Percentiles rank a stretch among this genome's conserved stretches.
These are phyloP conservation scores for Marmota monax DNA, from an alignment of 2,113 vertebrate species.

Conservation along the genomic window DNA sequence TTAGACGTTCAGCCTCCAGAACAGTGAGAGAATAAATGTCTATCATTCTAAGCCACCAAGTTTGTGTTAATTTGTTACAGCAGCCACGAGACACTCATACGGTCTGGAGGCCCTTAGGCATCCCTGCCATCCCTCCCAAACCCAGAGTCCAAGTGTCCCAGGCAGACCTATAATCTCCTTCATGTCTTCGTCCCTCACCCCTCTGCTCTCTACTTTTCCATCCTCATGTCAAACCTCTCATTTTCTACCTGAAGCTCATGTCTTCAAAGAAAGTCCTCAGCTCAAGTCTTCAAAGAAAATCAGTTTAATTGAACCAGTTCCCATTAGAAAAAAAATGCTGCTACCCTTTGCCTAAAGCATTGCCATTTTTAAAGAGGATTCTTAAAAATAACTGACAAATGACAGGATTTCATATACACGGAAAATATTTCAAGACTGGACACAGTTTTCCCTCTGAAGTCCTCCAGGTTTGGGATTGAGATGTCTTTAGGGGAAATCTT, in stretches of 20 bases:
- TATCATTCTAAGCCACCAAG: neutral
- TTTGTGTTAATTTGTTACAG: neutral
- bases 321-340: neutral
- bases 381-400: neutral
- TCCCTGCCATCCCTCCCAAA: too few relatives aligned
- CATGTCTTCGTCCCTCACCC: neutral
- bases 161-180: neutral
- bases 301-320: neutral
- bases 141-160: too few relatives aligned
- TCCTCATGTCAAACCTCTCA: neutral
- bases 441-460: neutral
- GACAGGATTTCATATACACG: neutral
- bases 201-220: neutral
- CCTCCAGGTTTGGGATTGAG: neutral
- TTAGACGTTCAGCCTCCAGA: neutral
- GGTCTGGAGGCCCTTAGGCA: neutral
- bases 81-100: neutral
- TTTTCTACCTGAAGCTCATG: neutral
- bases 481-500: neutral
- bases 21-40: neutral
- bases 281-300: neutral
- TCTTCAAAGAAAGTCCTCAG: too few relatives aligned
- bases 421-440: neutral
- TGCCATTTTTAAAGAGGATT: neutral
- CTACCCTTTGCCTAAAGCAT: neutral